A percentile compares a stretch with the other conserved stretches of the same genome.
Evolutionary conservation across 2,888 invertebrate species (phyloP).

Genomic region (Molanna angustata): DNA sequence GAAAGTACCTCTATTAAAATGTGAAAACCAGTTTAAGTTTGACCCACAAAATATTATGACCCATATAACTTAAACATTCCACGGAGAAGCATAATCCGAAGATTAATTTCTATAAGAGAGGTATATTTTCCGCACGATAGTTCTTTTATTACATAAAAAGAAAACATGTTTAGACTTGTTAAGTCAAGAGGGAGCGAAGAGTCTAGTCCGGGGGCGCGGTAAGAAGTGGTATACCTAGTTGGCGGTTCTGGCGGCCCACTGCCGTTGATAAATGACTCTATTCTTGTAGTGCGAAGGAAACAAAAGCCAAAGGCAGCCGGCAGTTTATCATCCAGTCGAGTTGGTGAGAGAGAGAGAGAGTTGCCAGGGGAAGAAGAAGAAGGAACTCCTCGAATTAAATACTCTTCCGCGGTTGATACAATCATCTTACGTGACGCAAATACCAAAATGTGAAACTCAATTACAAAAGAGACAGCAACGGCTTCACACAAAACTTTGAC

Average conservation of each 20-base stretch:
- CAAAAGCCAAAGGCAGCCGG: conserved; percentile 23
- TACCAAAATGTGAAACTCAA: no score
- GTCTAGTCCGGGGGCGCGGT: no score
- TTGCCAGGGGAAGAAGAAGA: no score
- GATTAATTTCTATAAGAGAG: background rate
- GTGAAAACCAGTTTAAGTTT: no score
- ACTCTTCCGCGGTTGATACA: conserved; percentile 1
- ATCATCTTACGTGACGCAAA: conserved; percentile 14
- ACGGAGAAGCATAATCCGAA: no score
- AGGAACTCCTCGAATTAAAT: conserved; percentile 25
- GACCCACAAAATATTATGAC: no score
- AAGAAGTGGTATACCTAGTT: background rate
- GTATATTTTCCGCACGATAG: background rate
- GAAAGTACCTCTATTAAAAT: no score
- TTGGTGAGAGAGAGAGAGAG: conserved; percentile 2
- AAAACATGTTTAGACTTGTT: conserved; percentile 15
- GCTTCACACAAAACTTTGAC: no score
- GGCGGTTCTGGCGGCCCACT: conserved; percentile 10
- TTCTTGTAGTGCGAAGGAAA: conserved; percentile 26
- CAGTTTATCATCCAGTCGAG: conserved; percentile 27
- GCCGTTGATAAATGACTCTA: conserved; percentile 26
- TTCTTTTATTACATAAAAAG: conserved; percentile 2
- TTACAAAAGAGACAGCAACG: no score
- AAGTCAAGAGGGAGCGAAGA: background rate
- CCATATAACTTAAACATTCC: no score